Conservation (phyloP, 2,797 vertebrate species). For the Sebastes minor region DNA sequence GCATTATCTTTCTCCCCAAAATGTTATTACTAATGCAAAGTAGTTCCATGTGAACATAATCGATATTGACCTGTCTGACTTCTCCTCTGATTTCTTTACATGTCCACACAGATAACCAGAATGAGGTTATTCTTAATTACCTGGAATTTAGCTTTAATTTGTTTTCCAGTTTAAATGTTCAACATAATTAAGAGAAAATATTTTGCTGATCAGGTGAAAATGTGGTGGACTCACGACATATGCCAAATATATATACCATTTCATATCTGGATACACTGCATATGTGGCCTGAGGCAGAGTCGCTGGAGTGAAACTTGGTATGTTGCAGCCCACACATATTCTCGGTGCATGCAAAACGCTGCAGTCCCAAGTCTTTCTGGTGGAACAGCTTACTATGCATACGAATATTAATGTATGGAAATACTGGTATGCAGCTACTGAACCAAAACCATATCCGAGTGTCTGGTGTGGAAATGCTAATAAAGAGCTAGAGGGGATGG, state of each 20-base stretch:
- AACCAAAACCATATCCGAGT: slow-evolving; percentile 41
- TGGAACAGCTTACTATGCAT: slow-evolving; percentile 52
- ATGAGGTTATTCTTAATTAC: background rate
- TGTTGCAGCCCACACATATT: slow-evolving; percentile 22
- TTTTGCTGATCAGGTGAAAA: slow-evolving; percentile 17
- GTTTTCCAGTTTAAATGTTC: no score
- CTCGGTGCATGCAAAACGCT: slow-evolving; percentile 19
- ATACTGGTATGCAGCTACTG: slow-evolving; percentile 44
- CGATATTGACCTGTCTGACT: background rate
- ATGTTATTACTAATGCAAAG: background rate
- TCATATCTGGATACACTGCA: slow-evolving; percentile 28
- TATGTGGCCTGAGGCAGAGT: slow-evolving; percentile 46
- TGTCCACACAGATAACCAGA: background rate
- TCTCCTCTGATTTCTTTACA: background rate
- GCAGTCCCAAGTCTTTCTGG: slow-evolving; percentile 26
- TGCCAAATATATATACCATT: background rate
- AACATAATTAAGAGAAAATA: no score
- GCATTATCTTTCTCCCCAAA: background rate
- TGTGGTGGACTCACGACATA: background rate
- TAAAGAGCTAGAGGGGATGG: slow-evolving; percentile 7
- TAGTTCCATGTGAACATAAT: background rate
- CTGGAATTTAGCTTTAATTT: no score
- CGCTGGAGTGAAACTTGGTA: slow-evolving; percentile 33
- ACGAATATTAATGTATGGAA: slow-evolving; percentile 60
- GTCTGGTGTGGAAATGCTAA: slow-evolving; percentile 35